Conservation (phyloP, 1,140 invertebrate genomes). For the Pentalonia nigronervosa region DNA sequence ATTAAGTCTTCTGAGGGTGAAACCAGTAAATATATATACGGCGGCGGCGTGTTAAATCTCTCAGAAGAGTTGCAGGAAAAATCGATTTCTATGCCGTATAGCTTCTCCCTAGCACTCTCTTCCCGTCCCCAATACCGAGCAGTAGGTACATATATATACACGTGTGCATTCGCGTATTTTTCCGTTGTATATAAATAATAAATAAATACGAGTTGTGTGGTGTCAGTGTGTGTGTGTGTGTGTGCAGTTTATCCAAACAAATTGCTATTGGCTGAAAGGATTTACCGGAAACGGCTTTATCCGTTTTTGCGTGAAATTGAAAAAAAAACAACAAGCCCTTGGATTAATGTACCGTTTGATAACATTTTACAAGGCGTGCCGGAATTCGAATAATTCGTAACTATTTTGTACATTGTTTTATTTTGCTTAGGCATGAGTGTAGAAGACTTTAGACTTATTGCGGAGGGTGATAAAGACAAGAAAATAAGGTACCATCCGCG, state of each 20-base stretch:
- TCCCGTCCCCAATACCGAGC: not conserved
- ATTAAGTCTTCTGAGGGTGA: constrained; percentile 26
- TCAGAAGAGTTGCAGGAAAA: constrained; percentile 23
- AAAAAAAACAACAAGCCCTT: not conserved
- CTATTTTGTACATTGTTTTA: not conserved
- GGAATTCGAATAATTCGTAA: not conserved
- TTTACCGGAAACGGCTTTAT: not conserved
- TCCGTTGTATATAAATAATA: not conserved
- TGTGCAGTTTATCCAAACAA: constrained; percentile 8
- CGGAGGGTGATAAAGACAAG: not conserved
- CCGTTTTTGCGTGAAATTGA: constrained; percentile 10
- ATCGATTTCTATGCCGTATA: not conserved
- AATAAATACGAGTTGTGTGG: not conserved
- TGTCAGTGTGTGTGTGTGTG: too few species aligned
- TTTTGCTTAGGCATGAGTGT: not conserved
- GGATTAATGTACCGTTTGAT: not conserved
- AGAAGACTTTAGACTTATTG: not conserved
- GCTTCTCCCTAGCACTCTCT: not conserved
- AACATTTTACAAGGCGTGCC: not conserved
- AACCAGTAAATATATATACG: constrained; percentile 18
- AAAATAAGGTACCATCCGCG: not conserved
- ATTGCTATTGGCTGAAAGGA: constrained; percentile 2
- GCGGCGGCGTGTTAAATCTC: constrained; percentile 27
- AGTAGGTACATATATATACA: not conserved
- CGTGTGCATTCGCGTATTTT: not conserved